Conservation (phyloP, 2,888 invertebrate genomes). For the Panorpa germanica region DNA sequence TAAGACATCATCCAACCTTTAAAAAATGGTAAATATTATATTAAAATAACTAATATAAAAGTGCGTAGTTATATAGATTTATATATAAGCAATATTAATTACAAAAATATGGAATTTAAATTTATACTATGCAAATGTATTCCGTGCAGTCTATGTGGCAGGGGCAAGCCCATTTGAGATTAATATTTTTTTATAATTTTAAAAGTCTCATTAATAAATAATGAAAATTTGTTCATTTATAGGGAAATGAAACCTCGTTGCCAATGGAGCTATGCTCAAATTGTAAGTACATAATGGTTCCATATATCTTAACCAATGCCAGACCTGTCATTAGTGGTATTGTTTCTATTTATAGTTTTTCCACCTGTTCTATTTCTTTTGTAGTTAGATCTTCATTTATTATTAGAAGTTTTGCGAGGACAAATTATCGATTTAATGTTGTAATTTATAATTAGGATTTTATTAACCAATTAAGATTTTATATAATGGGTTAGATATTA, state of each 20-base stretch:
- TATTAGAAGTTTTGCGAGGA: constrained; percentile 20
- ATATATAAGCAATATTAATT: too few species aligned
- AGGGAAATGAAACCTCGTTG: constrained; percentile 93
- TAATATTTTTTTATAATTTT: constrained; percentile 4
- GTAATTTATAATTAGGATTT: too few species aligned
- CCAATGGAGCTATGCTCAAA: constrained; percentile 96
- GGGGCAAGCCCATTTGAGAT: constrained; percentile 7
- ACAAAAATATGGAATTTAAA: too few species aligned
- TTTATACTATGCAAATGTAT: constrained; percentile 9
- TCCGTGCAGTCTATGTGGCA: constrained; percentile 11
- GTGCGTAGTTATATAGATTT: too few species aligned
- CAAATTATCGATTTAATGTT: constrained; percentile 15
- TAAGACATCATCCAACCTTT: background rate
- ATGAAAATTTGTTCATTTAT: constrained; percentile 24
- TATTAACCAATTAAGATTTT: too few species aligned
- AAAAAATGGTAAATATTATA: too few species aligned
- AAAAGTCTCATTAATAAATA: constrained; percentile 8
- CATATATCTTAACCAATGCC: constrained; percentile 11
- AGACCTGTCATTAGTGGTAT: constrained; percentile 8
- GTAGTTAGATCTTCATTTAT: constrained; percentile 18
- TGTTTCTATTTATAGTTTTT: constrained; percentile 9
- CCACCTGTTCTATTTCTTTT: constrained; percentile 16
- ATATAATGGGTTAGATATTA: too few species aligned
- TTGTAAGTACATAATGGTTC: constrained; percentile 43
- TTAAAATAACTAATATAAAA: too few species aligned